Conservation (phyloP, 2,113 vertebrate species). For the Notechis scutatus region DNA sequence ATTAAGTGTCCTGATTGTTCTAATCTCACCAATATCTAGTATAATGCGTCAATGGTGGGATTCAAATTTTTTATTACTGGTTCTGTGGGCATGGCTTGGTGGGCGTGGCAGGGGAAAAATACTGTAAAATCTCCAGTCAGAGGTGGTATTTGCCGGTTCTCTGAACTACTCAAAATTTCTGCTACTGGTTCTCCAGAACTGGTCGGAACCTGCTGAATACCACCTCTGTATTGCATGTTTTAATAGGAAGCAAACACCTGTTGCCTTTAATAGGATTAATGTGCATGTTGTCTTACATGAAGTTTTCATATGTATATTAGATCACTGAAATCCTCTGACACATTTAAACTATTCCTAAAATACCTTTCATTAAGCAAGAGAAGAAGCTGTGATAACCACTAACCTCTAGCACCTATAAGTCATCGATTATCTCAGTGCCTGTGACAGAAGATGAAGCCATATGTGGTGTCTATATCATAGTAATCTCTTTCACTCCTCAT, state of each 20-base stretch:
- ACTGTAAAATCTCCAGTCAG: too few relatives aligned
- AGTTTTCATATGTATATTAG: not conserved
- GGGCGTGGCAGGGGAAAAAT: too few relatives aligned
- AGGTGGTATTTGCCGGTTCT: too few relatives aligned
- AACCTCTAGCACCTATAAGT: not conserved
- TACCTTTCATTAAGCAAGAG: not conserved
- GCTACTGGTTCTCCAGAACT: too few relatives aligned
- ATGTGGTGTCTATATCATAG: not conserved
- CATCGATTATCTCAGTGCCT: not conserved
- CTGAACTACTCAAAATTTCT: too few relatives aligned
- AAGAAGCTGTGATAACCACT: not conserved
- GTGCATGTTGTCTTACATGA: not conserved
- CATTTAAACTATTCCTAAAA: not conserved
- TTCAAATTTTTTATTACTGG: too few relatives aligned
- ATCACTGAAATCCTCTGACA: not conserved
- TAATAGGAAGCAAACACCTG: not conserved
- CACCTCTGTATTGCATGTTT: not conserved
- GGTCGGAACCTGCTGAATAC: too few relatives aligned
- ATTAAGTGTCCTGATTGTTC: not conserved
- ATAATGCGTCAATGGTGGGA: not conserved
- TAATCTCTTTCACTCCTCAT: not conserved
- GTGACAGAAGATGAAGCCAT: not conserved
- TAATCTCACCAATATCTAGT: not conserved
- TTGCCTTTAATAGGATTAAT: not conserved
- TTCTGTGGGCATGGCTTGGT: too few relatives aligned